Evolutionary conservation across 1,140 invertebrate genomes (phyloP), one percentile per base, ranked within the genome.

Genomic region (Diploscapter pachys): DNA sequence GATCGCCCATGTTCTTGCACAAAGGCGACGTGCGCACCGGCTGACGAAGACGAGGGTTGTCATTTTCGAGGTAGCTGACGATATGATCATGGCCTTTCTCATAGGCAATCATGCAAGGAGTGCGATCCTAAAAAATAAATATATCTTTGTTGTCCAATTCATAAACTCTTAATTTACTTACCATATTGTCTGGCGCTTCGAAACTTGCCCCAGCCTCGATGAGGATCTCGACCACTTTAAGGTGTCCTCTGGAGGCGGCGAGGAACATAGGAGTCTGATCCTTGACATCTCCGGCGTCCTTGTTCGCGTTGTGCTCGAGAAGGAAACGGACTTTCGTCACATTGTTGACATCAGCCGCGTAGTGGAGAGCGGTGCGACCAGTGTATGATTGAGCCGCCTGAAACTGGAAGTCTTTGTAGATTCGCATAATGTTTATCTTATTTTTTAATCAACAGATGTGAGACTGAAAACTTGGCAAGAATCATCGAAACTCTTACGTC

Each of bases 311-410:
- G 9, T 69, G n/a, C 4, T 5, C 11, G 13, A 74, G 53, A 8
- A 74, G 49, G 56, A 62, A 74, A 49, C 64, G 13, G 4, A 74
- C 49, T 59, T 69, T 74, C 51, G 50, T 65, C 31, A 74, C 8
- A 57, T 74, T 74, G 5, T 54, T 53, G 9, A 51, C 9, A 6
- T 51, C 51, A 31, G 73, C 73, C 4, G 73, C 73, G 11, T 74
- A 69, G 53, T 74, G 73, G n/a, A 74, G 50, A 4, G 73, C 73
- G 48, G 73, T 61, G 8, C 73, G 51, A n/a, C 73, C 73, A 8
- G 8, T 67, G 49, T 69, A 74, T 5, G n/a, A 69, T 31, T 6
- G 6, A 55, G 66, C 31, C 9, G 4, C 63, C 63, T 31, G 72
- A 73, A 67, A 56, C 59, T 9, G 61, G 54, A 5, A 50, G 4